Base-by-base conservation (phyloP, 1,140 invertebrate genomes). In the Bombus waltoni region DNA sequence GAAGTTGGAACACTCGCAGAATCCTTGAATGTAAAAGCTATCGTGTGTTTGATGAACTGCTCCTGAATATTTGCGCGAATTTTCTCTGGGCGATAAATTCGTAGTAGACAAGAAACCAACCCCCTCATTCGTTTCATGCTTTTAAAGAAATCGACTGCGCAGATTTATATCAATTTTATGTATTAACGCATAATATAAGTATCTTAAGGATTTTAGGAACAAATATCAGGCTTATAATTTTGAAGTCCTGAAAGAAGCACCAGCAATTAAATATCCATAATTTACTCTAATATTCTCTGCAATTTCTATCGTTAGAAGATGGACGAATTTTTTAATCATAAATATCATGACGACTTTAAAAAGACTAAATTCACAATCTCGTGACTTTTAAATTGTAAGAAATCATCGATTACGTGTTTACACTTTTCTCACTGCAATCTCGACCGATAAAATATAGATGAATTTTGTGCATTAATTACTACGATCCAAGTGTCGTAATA, bases 31-130 rank as follows among this genome's bases (percentile, higher is more conserved):
- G 44, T 47, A 47, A 40, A 53, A 66, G 35, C 44, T 53, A 57
- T 83, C 35, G 77, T 25, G 75, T 32, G 81, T 83, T 75, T 35
- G 72, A 38, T 40, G 40, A 75, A 75, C 73, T 75, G 73, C 44
- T 53, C 2, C 13, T 13, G 72, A 74, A 47, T n/a, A 74, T 47
- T n/a, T 47, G 72, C 42, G 72, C 35, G 72, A 32, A 74, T 74
- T 74, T 47, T 44, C 35, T 77, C 57, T 15, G 57, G 4, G 40
- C 57, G 40, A 78, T 78, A 78, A 65, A 78, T 78, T 65, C 35
- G 15, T 13, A 1, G 28, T 3, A 42, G 38, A 22, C 75, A 42
- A 78, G 38, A 13, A 8, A 32, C 15, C 57, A 40, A 59, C 13
- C 3, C 18, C n/a, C 15, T 32, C 40, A 1, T 35, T 35, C 47